phyloP scores from a whole-genome alignment of 1,140 invertebrate genomes.

The Charaxes varanes region DNA sequence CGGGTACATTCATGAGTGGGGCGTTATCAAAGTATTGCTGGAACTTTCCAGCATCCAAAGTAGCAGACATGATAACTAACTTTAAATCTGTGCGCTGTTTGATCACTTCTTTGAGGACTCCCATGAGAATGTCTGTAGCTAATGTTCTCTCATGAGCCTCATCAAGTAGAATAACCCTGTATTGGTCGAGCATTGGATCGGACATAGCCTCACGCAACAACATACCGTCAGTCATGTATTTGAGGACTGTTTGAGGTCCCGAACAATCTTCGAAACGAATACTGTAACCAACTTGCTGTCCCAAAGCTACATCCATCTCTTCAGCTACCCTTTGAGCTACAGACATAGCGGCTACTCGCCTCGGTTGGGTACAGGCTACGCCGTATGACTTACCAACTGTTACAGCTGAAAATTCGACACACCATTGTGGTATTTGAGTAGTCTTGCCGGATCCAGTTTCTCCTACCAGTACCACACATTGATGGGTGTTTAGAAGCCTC shows the following conservation, averaged over 20 bases:
- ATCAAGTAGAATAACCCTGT: constrained; percentile 97
- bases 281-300: constrained; percentile 93
- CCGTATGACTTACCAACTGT: constrained; percentile 76
- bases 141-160: constrained; percentile 98
- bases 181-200: constrained; percentile 97
- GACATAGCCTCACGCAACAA: constrained; percentile 99
- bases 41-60: constrained; percentile 99
- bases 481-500: constrained; percentile 90
- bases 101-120: constrained; percentile 96
- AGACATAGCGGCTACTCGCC: constrained; percentile 98
- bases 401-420: constrained; percentile 63
- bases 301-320: constrained; percentile 98
- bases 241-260: constrained; percentile 91
- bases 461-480: constrained; percentile 95
- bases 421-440: constrained; percentile 91
- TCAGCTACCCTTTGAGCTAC: constrained; percentile 98
- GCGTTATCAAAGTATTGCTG: constrained; percentile 99
- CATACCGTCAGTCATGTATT: constrained; percentile 99
- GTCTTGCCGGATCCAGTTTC: constrained; percentile 99
- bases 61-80: constrained; percentile 99
- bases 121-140: constrained; percentile 99
- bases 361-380: constrained; percentile 97
- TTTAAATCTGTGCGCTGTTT: constrained; percentile 96
- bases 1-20: constrained; percentile 97
- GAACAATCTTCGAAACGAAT: constrained; percentile 99